A percentile compares a stretch with the other conserved stretches of the same genome.
These are phyloP conservation scores for Drosophila greeni DNA, from an alignment of 2,888 invertebrate species.

Conservation along the genomic window DNA sequence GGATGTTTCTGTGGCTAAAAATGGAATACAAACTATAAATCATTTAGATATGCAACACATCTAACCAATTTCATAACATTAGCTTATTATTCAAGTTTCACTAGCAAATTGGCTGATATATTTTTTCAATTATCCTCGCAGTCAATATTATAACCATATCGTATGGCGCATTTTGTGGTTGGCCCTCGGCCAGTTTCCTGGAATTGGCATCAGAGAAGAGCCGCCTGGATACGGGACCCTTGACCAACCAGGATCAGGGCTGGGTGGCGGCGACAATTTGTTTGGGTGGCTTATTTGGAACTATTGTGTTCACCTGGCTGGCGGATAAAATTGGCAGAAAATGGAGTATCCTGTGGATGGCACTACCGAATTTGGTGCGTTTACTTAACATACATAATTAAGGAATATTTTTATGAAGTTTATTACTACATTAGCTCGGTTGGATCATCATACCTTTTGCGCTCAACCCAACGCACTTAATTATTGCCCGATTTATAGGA, in stretches of 20 bases:
- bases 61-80: not conserved
- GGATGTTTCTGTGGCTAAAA: accelerated
- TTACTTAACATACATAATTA: not conserved
- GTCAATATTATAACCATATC: slow-evolving; percentile 74
- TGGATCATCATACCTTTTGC: slow-evolving; percentile 74
- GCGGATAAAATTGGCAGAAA: slow-evolving; percentile 75
- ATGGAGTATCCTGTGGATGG: slow-evolving; percentile 60
- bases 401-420: not conserved
- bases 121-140: slow-evolving; percentile 19
- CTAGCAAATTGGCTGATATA: too few species aligned
- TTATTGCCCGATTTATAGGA: slow-evolving; percentile 66
- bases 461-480: slow-evolving; percentile 63
- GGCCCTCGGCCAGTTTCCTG: slow-evolving; percentile 76
- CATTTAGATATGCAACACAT: not conserved
- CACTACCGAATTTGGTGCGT: slow-evolving; percentile 74
- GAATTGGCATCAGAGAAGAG: slow-evolving; percentile 68
- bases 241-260: slow-evolving; percentile 72
- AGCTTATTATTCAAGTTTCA: too few species aligned
- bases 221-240: slow-evolving; percentile 72
- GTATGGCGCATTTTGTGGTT: slow-evolving; percentile 76
- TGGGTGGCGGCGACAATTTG: slow-evolving; percentile 77
- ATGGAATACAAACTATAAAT: not conserved
- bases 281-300: slow-evolving; percentile 75
- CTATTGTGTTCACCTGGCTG: slow-evolving; percentile 74
- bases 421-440: slow-evolving; percentile 55